Evolutionary conservation across 2,113 vertebrate genomes (phyloP).

Genomic region (Hemicordylus capensis): DNA sequence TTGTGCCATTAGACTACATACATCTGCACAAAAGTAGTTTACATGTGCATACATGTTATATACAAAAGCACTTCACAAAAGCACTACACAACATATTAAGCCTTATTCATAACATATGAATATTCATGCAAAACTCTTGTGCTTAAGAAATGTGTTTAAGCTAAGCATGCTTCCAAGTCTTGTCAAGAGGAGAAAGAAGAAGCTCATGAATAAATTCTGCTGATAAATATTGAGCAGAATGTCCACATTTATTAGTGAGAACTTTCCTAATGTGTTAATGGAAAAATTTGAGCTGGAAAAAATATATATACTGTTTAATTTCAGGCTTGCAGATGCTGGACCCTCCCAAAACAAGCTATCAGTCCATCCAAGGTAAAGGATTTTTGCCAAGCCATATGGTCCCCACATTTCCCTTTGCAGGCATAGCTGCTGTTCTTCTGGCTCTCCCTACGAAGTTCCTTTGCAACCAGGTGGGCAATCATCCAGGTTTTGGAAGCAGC

Average conservation of each 20-base stretch:
- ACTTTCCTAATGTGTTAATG: not conserved
- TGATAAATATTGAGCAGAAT: not conserved
- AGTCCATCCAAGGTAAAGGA: not conserved
- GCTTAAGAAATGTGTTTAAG: not conserved
- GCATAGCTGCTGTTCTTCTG: not conserved
- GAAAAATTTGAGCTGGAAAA: not conserved
- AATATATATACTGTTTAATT: not conserved
- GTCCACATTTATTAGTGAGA: not conserved
- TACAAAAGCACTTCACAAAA: no score
- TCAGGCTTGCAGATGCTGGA: not conserved
- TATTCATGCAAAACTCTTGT: not conserved
- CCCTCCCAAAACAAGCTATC: not conserved
- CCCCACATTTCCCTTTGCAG: not conserved
- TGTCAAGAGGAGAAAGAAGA: not conserved
- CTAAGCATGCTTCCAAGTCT: rapidly evolving
- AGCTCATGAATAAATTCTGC: no score
- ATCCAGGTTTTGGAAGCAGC: slow-evolving; percentile 1
- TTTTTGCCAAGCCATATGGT: slow-evolving; percentile 48
- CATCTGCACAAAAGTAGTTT: not conserved
- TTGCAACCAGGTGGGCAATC: not conserved
- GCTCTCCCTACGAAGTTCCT: rapidly evolving
- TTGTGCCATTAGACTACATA: not conserved
- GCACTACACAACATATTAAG: no score
- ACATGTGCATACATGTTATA: not conserved
- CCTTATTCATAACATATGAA: not conserved